Base-by-base conservation (phyloP, 1,140 invertebrate genomes). In the Metaphire vulgaris region DNA sequence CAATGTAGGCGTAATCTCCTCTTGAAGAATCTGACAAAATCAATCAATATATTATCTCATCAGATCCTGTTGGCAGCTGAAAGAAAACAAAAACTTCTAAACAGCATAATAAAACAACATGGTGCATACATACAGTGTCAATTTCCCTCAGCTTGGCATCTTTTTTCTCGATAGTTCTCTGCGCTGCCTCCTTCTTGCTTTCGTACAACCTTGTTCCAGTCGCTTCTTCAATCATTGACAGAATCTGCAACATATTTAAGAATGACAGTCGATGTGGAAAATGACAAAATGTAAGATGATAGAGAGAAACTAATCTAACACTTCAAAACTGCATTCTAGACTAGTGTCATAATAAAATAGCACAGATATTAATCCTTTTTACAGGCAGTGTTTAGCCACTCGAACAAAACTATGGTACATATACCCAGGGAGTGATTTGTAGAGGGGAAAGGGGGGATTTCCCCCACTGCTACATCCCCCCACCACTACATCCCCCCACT, bases 211-310 rank as follows among this genome's bases (percentile, higher is more conserved):
- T 91, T 0, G 97, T 98, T n/a, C 97, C 97, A 0, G 96, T 96
- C 31, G 97, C 96, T 88, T 99, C 98, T 88, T 99, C 98, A 76
- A 99, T 92, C 96, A 99, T 98, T 0, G 94, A 93, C 34, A 99
- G 88, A 84, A 99, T 97, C 92, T 91, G 77, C 33, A 85, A 81
- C 77, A 72, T 78, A 80, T 41, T n/a, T 21, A 56, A 75, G 21
- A 78, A 26, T 21, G 69, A 70, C 65, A 41, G 15, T 41, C 68
- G 66, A 64, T 80, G 74, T 65, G 15, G 64, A 15, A 65, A 65
- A 65, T 65, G 64, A 15, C 64, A 65, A 15, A 65, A 65, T 65
- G 64, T n/a, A 65, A 15, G 15, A n/a, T 65, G 15, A 65, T 65
- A 65, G n/a, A 65, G n/a, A 65, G 15, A 65, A 65, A 15, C 64